These are phyloP conservation scores for Ceyx melanurus DNA, from an alignment of 2,113 vertebrate genomes.

Conservation along the genomic window DNA sequence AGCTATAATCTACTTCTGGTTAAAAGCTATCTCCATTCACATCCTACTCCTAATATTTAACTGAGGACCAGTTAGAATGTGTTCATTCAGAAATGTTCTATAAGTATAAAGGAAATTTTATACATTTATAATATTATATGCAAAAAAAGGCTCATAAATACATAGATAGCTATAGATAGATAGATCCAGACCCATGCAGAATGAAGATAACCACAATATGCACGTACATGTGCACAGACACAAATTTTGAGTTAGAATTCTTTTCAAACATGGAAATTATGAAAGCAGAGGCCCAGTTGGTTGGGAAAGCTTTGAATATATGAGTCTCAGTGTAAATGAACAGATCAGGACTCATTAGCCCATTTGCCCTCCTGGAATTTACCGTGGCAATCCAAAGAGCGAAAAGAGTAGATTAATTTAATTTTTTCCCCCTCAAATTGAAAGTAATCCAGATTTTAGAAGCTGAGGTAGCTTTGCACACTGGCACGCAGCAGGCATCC, in stretches of 20 bases:
- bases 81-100: constrained; percentile 45
- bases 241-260: neutral
- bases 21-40: constrained; percentile 63
- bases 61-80: constrained; percentile 28
- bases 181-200: neutral
- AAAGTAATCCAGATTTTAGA: constrained; percentile 66
- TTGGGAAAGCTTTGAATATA: constrained; percentile 17
- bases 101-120: neutral
- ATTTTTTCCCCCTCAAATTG: constrained; percentile 55
- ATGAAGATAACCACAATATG: neutral
- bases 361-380: constrained; percentile 67
- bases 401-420: constrained; percentile 67
- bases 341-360: constrained; percentile 41
- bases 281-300: neutral
- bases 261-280: neutral
- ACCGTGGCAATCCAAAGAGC: constrained; percentile 54
- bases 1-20: constrained; percentile 65
- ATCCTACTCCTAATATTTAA: constrained; percentile 56
- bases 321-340: constrained; percentile 14
- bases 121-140: neutral
- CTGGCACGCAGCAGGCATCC: constrained; percentile 72
- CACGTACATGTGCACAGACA: neutral
- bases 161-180: neutral
- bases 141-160: neutral
- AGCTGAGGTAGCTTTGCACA: constrained; percentile 67